Percentiles rank a stretch among this genome's conserved stretches.
phyloP scores from a whole-genome alignment of 2,888 invertebrate genomes.

The Troglohyphantes excavatus region DNA sequence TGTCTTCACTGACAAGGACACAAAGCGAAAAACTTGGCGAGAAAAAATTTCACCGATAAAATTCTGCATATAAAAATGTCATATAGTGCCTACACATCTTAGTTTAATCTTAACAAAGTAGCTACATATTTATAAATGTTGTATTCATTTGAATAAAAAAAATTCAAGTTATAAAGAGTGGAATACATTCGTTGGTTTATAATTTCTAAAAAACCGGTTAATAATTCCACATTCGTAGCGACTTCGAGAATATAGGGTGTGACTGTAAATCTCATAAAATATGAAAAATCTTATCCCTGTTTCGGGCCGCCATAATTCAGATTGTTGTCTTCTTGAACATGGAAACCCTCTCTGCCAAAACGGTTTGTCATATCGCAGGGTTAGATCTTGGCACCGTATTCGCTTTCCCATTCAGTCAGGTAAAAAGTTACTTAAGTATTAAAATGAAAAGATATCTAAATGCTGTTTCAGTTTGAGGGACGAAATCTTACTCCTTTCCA shows the following conservation, averaged over 20 bases:
- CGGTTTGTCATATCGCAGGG: constrained; percentile 33
- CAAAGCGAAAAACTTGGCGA: no score
- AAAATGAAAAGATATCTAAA: constrained; percentile 57
- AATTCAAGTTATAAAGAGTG: no score
- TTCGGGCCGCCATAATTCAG: constrained; percentile 12
- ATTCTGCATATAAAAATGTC: no score
- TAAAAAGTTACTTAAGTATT: constrained; percentile 66
- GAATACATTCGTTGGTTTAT: no score
- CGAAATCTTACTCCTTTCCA: constrained; percentile 36
- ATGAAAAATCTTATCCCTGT: constrained; percentile 31
- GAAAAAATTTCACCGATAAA: no score
- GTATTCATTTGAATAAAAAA: no score
- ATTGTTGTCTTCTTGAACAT: background rate
- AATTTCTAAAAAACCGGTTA: no score
- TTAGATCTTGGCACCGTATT: constrained; percentile 37
- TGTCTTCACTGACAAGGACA: no score
- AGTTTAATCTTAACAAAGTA: no score
- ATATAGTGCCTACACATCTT: no score
- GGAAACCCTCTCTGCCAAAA: constrained; percentile 1
- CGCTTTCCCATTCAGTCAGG: constrained; percentile 20
- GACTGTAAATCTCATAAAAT: constrained; percentile 34
- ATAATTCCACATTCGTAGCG: no score
- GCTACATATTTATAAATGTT: no score
- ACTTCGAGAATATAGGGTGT: constrained; percentile 1
- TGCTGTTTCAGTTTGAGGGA: constrained; percentile 34